Conservation (phyloP, 2,888 invertebrate species). For the Tribolium freemani region DNA sequence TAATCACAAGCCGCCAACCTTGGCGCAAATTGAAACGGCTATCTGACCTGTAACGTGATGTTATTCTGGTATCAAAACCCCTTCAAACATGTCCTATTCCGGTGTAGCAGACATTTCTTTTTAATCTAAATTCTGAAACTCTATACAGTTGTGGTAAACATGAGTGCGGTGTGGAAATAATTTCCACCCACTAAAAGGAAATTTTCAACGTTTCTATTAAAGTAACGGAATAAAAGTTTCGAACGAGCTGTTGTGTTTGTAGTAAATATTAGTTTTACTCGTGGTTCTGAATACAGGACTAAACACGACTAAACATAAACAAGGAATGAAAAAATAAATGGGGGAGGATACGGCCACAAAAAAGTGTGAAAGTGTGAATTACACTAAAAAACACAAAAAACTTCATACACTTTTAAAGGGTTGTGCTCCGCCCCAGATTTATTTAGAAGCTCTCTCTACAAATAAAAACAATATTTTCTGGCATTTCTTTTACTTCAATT, state of each 20-base stretch:
- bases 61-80: neutral
- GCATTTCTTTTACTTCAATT: too few relatives aligned
- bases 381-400: neutral
- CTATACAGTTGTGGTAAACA: neutral
- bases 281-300: neutral
- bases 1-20: neutral
- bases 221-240: neutral
- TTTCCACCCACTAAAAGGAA: neutral
- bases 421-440: too few relatives aligned
- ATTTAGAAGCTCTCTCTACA: too few relatives aligned
- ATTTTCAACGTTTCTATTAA: neutral
- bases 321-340: neutral
- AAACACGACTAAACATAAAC: neutral
- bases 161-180: neutral
- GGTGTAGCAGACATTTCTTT: neutral
- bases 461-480: too few relatives aligned
- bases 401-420: too few relatives aligned
- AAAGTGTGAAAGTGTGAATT: neutral
- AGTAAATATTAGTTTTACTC: neutral
- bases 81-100: too few relatives aligned
- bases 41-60: neutral
- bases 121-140: neutral
- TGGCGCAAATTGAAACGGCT: neutral
- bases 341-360: neutral
- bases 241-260: neutral